Conservation (phyloP, 2,797 vertebrate genomes). For the Cossypha niveicapilla region DNA sequence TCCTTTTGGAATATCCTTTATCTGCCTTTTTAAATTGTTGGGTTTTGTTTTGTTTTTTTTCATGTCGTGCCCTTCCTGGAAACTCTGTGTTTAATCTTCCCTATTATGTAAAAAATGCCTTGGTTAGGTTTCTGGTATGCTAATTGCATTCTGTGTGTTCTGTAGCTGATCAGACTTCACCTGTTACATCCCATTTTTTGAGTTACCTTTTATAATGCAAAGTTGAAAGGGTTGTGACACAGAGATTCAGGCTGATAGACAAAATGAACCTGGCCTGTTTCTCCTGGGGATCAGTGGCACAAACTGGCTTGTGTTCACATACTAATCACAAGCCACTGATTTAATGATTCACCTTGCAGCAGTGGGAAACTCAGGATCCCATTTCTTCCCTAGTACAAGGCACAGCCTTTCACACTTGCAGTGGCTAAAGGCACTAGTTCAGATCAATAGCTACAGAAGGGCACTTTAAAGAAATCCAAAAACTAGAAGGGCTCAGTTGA, state of each 20-base stretch:
- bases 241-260: not conserved
- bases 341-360: not conserved
- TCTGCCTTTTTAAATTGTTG: not conserved
- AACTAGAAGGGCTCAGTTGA: not conserved
- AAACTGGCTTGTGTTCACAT: not conserved
- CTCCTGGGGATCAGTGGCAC: not conserved
- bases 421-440: not conserved
- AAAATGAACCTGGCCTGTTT: not conserved
- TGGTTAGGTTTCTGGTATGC: not conserved
- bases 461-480: not conserved
- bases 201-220: rapidly evolving
- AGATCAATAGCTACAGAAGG: not conserved
- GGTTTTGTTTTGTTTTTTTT: not conserved
- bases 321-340: not conserved
- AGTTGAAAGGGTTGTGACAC: not conserved
- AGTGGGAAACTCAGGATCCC: not conserved
- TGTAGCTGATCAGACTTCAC: not conserved
- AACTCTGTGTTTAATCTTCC: not conserved
- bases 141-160: not conserved
- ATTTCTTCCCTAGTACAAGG: not conserved
- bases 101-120: rapidly evolving
- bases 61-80: not conserved
- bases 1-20: not conserved
- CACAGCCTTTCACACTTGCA: not conserved
- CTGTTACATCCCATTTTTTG: not conserved